phyloP scores from a whole-genome alignment of 2,888 invertebrate genomes.

The Xestia sexstrigata region DNA sequence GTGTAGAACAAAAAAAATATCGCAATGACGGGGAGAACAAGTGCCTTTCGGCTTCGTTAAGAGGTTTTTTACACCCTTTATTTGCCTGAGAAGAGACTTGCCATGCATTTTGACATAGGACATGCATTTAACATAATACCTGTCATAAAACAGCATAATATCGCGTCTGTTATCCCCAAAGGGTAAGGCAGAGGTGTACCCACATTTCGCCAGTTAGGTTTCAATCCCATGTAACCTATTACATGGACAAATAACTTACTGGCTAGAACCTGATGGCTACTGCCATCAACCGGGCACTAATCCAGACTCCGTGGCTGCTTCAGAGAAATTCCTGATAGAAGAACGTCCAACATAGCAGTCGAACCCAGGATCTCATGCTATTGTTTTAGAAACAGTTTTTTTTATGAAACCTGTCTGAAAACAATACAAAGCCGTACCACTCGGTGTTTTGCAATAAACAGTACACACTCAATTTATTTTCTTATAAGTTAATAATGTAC shows the following conservation, averaged over 20 bases:
- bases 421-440: not conserved
- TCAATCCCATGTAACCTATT: not conserved
- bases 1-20: too few relatives aligned
- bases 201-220: not conserved
- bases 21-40: too few relatives aligned
- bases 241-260: too few relatives aligned
- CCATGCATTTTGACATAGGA: not conserved
- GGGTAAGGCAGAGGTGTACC: too few relatives aligned
- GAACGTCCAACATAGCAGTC: too few relatives aligned
- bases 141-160: not conserved
- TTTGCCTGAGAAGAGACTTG: not conserved
- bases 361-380: not conserved
- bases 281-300: not conserved
- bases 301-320: not conserved
- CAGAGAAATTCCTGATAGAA: too few relatives aligned
- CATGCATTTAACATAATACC: too few relatives aligned
- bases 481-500: not conserved
- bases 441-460: not conserved
- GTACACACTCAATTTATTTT: slow-evolving; percentile 10
- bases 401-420: not conserved
- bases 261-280: too few relatives aligned
- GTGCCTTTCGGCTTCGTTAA: too few relatives aligned
- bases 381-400: too few relatives aligned
- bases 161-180: too few relatives aligned
- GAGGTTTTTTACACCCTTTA: too few relatives aligned